phyloP scores from a whole-genome alignment of 2,888 invertebrate species.

The Chelonus formosanus region DNA sequence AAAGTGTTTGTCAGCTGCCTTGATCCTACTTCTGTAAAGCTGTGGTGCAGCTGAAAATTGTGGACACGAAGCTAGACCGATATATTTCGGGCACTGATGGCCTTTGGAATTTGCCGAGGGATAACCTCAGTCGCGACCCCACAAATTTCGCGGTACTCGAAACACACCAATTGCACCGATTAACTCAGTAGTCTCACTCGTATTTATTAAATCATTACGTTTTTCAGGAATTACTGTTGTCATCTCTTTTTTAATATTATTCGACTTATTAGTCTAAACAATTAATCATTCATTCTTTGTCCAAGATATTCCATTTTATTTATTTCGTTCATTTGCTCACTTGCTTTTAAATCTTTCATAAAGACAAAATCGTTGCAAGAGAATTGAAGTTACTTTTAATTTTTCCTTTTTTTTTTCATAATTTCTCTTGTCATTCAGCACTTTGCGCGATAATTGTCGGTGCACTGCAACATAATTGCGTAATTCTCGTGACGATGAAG shows the following conservation, averaged over 20 bases:
- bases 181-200: neutral
- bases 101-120: no score
- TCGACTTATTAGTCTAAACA: neutral
- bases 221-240: constrained; percentile 1
- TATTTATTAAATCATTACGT: neutral
- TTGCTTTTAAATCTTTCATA: neutral
- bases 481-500: constrained; percentile 50
- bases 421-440: constrained; percentile 44
- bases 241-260: neutral
- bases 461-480: constrained; percentile 60
- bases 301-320: neutral
- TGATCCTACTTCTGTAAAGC: no score
- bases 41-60: neutral
- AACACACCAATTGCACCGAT: constrained; percentile 2
- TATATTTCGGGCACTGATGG: no score
- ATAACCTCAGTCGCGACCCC: neutral
- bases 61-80: no score
- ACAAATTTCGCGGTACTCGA: neutral
- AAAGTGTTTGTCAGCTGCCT: no score
- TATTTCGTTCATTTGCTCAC: constrained; percentile 1
- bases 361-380: constrained; percentile 2
- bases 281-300: neutral
- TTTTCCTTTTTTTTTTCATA: constrained; percentile 28
- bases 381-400: neutral
- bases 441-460: constrained; percentile 56